These are phyloP conservation scores for Ctenosaura bakeri DNA, from an alignment of 2,797 vertebrate genomes.

Conservation along the genomic window DNA sequence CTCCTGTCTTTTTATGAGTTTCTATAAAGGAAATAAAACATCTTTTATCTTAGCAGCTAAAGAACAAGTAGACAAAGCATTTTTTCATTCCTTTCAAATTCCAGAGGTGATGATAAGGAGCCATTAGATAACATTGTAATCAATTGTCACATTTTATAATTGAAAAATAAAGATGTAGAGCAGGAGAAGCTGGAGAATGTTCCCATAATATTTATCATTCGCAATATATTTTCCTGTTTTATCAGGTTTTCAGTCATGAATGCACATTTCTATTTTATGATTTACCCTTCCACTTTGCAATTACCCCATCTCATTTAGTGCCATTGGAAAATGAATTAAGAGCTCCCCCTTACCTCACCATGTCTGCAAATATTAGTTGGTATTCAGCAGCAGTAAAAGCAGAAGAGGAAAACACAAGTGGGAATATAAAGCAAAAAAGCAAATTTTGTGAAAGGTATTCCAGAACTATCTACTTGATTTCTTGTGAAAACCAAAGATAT, in stretches of 20 bases:
- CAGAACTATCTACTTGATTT: background rate
- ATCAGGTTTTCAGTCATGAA: slow-evolving; percentile 38
- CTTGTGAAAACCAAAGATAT: too few species aligned
- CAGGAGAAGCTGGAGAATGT: background rate
- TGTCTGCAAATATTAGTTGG: background rate
- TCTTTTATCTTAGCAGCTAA: slow-evolving; percentile 60
- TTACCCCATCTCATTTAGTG: slow-evolving; percentile 31
- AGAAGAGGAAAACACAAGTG: background rate
- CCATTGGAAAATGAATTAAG: slow-evolving; percentile 13
- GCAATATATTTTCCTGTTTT: slow-evolving; percentile 32
- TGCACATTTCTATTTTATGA: slow-evolving; percentile 10
- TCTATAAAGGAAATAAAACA: slow-evolving; percentile 61
- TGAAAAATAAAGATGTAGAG: slow-evolving; percentile 57
- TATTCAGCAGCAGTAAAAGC: background rate
- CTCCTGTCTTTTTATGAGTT: slow-evolving; percentile 47
- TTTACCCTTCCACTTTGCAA: slow-evolving; percentile 12
- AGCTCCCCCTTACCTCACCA: slow-evolving; percentile 3
- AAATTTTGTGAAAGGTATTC: background rate
- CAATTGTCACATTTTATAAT: slow-evolving; percentile 52
- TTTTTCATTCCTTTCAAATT: slow-evolving; percentile 66
- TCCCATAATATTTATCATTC: slow-evolving; percentile 21
- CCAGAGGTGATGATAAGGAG: slow-evolving; percentile 45
- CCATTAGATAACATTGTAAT: slow-evolving; percentile 53
- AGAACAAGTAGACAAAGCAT: slow-evolving; percentile 53
- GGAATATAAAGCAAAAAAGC: background rate